Percentiles rank a stretch among this genome's conserved stretches.
phyloP scores from a whole-genome alignment of 2,888 invertebrate genomes.

The Apotomis betuletana region DNA sequence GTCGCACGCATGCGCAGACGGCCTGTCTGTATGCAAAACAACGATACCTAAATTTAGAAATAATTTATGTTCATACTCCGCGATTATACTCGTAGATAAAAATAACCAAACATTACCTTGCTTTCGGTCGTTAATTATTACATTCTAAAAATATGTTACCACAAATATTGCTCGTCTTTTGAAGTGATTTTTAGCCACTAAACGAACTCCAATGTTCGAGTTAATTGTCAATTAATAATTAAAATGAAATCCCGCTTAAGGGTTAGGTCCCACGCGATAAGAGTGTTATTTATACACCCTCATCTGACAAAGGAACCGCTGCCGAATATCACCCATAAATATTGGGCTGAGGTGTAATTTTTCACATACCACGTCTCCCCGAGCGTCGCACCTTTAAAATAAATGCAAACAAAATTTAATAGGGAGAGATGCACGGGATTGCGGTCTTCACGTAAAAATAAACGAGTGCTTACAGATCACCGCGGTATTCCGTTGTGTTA shows the following conservation, averaged over 20 bases:
- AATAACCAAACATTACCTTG: slow-evolving; percentile 72
- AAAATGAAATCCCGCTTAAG: slow-evolving; percentile 81
- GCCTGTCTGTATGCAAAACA: slow-evolving; percentile 80
- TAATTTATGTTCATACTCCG: slow-evolving; percentile 82
- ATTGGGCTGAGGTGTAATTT: slow-evolving; percentile 84
- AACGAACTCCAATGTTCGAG: slow-evolving; percentile 46
- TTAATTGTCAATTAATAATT: slow-evolving; percentile 77
- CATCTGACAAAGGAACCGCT: slow-evolving; percentile 83
- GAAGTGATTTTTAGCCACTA: slow-evolving; percentile 1
- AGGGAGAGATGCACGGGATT: slow-evolving; percentile 83
- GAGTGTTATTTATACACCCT: slow-evolving; percentile 83
- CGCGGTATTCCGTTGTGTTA: slow-evolving; percentile 56
- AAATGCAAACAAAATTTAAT: slow-evolving; percentile 84
- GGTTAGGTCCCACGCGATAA: slow-evolving; percentile 83
- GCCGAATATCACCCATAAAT: slow-evolving; percentile 84
- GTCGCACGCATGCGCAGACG: slow-evolving; percentile 83
- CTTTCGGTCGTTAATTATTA: slow-evolving; percentile 69
- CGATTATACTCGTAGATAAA: slow-evolving; percentile 75
- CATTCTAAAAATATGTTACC: slow-evolving; percentile 48
- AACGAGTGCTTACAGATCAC: slow-evolving; percentile 76
- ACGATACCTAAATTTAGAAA: slow-evolving; percentile 80
- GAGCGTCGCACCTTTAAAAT: slow-evolving; percentile 84
- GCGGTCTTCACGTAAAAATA: slow-evolving; percentile 81
- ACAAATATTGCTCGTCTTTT: neutral
- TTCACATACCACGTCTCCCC: slow-evolving; percentile 83